Conservation (phyloP, 2,113 vertebrate species). For the Nothobranchius furzeri region DNA sequence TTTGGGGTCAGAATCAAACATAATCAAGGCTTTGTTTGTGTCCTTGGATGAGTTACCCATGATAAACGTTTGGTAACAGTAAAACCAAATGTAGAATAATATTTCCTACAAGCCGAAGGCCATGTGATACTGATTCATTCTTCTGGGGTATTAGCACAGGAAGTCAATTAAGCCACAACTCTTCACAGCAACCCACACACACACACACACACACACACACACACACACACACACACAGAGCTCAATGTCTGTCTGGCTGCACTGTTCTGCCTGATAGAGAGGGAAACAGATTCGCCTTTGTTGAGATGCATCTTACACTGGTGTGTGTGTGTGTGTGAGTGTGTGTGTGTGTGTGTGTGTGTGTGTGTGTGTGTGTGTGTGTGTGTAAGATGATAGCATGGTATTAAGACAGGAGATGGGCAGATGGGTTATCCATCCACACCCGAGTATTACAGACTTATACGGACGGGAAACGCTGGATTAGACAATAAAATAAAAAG, state of each 20-base stretch:
- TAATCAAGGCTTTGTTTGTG: too few species aligned
- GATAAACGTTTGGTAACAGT: background rate
- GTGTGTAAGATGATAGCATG: conserved; percentile 56
- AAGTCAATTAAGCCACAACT: conserved; percentile 19
- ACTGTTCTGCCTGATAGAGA: too few species aligned
- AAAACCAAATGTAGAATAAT: background rate
- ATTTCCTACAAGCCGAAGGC: conserved; percentile 4
- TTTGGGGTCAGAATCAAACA: too few species aligned
- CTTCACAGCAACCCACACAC: background rate
- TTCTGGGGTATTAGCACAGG: conserved; percentile 30
- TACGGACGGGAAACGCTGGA: conserved; percentile 36
- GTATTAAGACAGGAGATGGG: conserved; percentile 56
- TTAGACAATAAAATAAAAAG: conserved; percentile 14
- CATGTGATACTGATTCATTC: conserved; percentile 1
- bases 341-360: too few species aligned
- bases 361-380: too few species aligned
- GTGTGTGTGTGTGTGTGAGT: too few species aligned
- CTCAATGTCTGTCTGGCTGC: too few species aligned
- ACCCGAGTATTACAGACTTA: conserved; percentile 43
- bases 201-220: background rate
- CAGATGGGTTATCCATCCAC: conserved; percentile 56
- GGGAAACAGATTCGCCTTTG: too few species aligned
- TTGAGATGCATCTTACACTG: too few species aligned
- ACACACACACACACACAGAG: too few species aligned
- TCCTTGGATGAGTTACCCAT: too few species aligned